These are phyloP conservation scores for Hirundo rustica DNA, from an alignment of 2,797 vertebrate genomes.

Conservation along the genomic window DNA sequence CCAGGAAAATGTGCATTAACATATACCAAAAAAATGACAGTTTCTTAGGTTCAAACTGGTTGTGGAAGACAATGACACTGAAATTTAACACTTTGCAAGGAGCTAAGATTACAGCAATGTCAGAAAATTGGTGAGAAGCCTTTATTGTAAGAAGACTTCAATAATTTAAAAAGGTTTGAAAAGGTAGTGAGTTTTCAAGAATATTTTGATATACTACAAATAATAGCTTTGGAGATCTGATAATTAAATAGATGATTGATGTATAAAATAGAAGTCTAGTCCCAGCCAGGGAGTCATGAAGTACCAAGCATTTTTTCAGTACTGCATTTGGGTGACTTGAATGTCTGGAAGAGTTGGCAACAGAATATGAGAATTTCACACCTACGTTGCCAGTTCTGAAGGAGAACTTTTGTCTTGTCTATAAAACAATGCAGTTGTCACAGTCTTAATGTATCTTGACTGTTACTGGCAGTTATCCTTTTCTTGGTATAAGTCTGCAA, in stretches of 20 bases:
- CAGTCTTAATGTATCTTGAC: not conserved
- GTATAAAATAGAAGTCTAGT: not conserved
- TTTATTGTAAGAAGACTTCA: not conserved
- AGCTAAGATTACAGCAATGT: not conserved
- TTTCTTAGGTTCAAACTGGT: not conserved
- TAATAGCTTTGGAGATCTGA: not conserved
- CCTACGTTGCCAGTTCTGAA: not conserved
- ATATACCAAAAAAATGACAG: not conserved
- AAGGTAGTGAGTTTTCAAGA: not conserved
- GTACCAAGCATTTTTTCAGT: not conserved
- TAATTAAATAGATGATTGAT: not conserved
- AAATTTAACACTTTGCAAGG: not conserved
- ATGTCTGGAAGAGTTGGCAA: not conserved
- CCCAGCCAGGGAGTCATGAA: not conserved
- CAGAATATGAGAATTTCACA: not conserved
- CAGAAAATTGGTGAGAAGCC: not conserved
- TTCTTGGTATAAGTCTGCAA: not conserved
- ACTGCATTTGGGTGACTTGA: not conserved
- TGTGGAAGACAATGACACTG: not conserved
- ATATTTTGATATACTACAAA: not conserved
- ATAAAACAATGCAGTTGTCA: not conserved
- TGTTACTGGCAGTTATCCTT: not conserved
- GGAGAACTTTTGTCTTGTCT: not conserved
- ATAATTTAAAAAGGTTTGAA: not conserved
- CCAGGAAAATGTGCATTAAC: not conserved